Evolutionary conservation across 2,797 vertebrate species (phyloP).

Genomic region (Hydrolagus colliei): DNA sequence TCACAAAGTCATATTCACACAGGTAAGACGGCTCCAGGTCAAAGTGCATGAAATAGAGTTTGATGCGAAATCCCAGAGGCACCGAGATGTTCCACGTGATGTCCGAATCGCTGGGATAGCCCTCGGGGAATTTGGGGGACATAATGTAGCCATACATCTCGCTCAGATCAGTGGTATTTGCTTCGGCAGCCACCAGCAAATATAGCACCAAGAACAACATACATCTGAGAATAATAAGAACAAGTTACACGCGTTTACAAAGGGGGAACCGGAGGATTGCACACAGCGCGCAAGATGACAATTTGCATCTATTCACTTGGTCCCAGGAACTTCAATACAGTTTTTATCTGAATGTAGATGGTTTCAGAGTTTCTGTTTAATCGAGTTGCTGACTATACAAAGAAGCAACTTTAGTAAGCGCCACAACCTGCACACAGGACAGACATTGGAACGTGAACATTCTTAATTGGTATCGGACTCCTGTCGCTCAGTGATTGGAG

Average conservation of each 20-base stretch:
- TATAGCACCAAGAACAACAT: constrained; percentile 37
- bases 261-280: too few relatives aligned
- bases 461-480: too few relatives aligned
- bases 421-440: too few relatives aligned
- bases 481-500: too few relatives aligned
- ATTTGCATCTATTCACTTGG: too few relatives aligned
- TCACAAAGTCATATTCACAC: constrained; percentile 88
- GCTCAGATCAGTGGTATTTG: constrained; percentile 47
- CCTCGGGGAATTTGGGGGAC: constrained; percentile 81
- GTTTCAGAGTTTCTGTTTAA: too few relatives aligned
- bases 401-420: too few relatives aligned
- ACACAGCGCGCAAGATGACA: too few relatives aligned
- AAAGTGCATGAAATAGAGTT: constrained; percentile 89
- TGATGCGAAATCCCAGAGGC: constrained; percentile 69
- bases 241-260: not conserved
- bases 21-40: constrained; percentile 90
- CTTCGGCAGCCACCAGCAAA: not conserved
- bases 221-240: constrained; percentile 10
- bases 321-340: too few relatives aligned
- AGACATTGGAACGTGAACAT: too few relatives aligned
- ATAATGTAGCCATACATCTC: constrained; percentile 75
- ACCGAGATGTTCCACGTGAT: constrained; percentile 79
- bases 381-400: too few relatives aligned
- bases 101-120: constrained; percentile 71
- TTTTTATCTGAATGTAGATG: too few relatives aligned